Evolutionary conservation across 2,113 vertebrate genomes (phyloP), one percentile per base, ranked within the genome.

Genomic region (Paraplagusia blochii): DNA sequence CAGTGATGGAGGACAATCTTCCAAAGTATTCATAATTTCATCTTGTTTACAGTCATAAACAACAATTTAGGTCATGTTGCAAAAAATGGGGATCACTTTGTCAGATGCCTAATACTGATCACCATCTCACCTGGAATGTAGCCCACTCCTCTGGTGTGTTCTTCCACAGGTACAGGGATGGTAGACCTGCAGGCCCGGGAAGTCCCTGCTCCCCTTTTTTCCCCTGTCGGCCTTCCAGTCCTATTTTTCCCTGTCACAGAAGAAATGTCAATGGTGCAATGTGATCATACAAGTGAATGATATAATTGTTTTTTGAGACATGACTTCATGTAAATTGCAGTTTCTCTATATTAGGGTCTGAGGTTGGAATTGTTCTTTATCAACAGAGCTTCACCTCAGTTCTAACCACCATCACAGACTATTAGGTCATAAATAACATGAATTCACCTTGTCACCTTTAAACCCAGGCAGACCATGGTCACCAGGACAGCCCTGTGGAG

Each of bases 111-210:
- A 29, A 29, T 29, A 29, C 22, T 53, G 5, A 16, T 40, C 16
- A 3, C 7, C 11, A 36, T 77, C 83, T 83, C 80, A 95, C 94
- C 63, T 53, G 89, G 77, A 95, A 95, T 0, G 58, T 82, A 38
- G 87, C 82, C 94, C 93, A 94, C 54, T 94, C 94, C 49, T 95
- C 93, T 6, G 63, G 77, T 5, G 93, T 91, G 69, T 95, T 94
- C 70, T 80, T 93, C 93, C 93, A 94, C 45, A 94, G 87, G 66
- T 94, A 72, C 5, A 95, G 18, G 11, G 78, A 87, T 11, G 94
- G 94, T 47, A 92, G 75, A 14, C 94, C 94, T 0, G 90, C 76
- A 3, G 79, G 81, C 22, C 94, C 94, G 1, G 81, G 79, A 12
- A 84, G 88, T 8, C 94, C 94, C 0, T 64, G 82, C 2, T 82